A percentile compares a stretch with the other conserved stretches of the same genome.
Conservation (phyloP, 2,113 vertebrate genomes). For the Vulpes vulpes region DNA sequence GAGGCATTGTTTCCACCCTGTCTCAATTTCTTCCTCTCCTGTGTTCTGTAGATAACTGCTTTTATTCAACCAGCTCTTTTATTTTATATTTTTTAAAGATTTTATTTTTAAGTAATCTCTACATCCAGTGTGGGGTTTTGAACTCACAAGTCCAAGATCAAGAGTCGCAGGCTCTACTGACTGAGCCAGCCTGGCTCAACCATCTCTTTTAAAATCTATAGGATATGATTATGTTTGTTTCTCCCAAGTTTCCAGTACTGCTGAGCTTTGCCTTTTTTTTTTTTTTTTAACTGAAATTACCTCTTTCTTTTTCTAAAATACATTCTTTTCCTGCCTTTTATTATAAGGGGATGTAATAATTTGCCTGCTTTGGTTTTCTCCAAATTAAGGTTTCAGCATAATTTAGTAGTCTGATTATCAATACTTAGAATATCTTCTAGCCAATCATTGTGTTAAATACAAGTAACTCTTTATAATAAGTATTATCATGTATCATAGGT, state of each 20-base stretch:
- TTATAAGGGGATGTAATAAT: conserved; percentile 1
- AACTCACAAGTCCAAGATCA: not conserved
- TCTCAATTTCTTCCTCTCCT: not conserved
- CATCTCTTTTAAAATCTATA: conserved; percentile 36
- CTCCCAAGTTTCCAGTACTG: not conserved
- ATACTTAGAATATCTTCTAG: conserved; percentile 52
- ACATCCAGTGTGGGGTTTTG: not conserved
- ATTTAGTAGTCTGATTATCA: conserved; percentile 26
- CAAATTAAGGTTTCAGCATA: not conserved
- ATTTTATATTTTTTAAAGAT: not conserved
- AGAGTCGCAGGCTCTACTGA: not conserved
- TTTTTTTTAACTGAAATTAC: not conserved
- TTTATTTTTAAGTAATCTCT: not conserved
- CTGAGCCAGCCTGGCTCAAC: not conserved
- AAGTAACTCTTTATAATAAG: not conserved
- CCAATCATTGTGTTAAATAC: not conserved
- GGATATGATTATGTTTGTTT: not conserved
- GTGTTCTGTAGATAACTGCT: not conserved
- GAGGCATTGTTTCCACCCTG: not conserved
- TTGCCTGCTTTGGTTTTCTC: conserved; percentile 15
- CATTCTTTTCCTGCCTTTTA: conserved; percentile 23
- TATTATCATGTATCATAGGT: not conserved
- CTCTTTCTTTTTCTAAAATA: not conserved
- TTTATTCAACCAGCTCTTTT: not conserved
- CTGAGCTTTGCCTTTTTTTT: conserved; percentile 2